phyloP scores from a whole-genome alignment of 2,888 invertebrate species.

The Heliconius cydno region DNA sequence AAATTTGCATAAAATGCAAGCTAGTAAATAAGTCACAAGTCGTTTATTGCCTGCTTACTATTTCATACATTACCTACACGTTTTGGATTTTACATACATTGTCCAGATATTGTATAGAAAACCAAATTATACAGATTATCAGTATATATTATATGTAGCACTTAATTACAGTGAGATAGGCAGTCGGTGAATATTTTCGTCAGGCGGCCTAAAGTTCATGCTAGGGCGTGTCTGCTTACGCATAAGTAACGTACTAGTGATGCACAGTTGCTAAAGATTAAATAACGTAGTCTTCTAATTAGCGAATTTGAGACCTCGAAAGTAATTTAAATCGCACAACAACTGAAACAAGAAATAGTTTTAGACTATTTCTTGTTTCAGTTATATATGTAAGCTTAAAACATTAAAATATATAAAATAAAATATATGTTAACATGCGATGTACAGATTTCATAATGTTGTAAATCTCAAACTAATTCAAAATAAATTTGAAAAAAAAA shows the following conservation, averaged over 20 bases:
- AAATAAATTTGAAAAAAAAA: neutral
- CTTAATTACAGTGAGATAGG: neutral
- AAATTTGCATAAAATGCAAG: too few relatives aligned
- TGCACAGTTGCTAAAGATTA: neutral
- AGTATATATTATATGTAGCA: neutral
- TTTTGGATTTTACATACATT: too few relatives aligned
- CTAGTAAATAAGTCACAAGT: too few relatives aligned
- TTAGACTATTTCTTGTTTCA: too few relatives aligned
- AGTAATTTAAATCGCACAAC: too few relatives aligned
- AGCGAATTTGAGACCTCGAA: too few relatives aligned
- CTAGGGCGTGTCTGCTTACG: conserved; percentile 13
- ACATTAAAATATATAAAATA: neutral
- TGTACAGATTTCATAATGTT: neutral
- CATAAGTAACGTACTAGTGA: conserved; percentile 7
- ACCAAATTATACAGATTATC: too few relatives aligned
- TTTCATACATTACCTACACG: too few relatives aligned
- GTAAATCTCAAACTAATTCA: neutral
- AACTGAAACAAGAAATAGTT: too few relatives aligned
- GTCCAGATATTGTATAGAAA: too few relatives aligned
- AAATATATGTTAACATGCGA: neutral
- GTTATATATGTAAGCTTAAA: neutral
- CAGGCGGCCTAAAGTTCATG: conserved; percentile 2
- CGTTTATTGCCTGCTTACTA: too few relatives aligned
- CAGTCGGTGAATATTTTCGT: neutral
- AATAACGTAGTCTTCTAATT: neutral